These are phyloP conservation scores for Anarrhichthys ocellatus DNA, from an alignment of 2,113 vertebrate genomes.

Conservation along the genomic window DNA sequence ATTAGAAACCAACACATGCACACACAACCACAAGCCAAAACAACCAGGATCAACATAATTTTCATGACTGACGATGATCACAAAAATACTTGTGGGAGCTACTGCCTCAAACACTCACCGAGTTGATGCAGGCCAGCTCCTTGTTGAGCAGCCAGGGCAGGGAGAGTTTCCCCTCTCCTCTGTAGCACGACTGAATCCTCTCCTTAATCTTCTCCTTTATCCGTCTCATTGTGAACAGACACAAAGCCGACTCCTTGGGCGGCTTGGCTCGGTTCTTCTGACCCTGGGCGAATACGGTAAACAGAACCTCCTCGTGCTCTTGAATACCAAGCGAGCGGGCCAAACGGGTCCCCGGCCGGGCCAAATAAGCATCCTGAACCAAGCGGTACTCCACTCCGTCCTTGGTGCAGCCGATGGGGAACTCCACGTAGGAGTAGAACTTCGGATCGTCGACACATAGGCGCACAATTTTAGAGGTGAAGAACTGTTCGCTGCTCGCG, in stretches of 20 bases:
- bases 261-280: constrained; percentile 97
- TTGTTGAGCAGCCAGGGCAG: constrained; percentile 98
- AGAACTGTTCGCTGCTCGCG: constrained; percentile 94
- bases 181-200: constrained; percentile 96
- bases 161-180: constrained; percentile 94
- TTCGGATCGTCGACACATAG: constrained; percentile 95
- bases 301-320: constrained; percentile 92
- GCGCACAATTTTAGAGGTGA: constrained; percentile 97
- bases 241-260: constrained; percentile 94
- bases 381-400: constrained; percentile 95
- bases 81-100: constrained; percentile 24
- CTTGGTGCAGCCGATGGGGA: constrained; percentile 94
- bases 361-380: constrained; percentile 95
- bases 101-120: constrained; percentile 84
- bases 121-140: constrained; percentile 97
- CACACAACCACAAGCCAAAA: constrained; percentile 3
- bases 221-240: constrained; percentile 93
- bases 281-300: constrained; percentile 96
- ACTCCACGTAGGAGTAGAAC: constrained; percentile 98
- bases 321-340: constrained; percentile 91
- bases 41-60: neutral
- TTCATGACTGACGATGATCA: constrained; percentile 16
- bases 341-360: constrained; percentile 88
- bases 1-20: constrained; percentile 4
- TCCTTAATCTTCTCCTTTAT: constrained; percentile 99